Base-by-base conservation (phyloP, 1,140 invertebrate species). In the Psix sp. region DNA sequence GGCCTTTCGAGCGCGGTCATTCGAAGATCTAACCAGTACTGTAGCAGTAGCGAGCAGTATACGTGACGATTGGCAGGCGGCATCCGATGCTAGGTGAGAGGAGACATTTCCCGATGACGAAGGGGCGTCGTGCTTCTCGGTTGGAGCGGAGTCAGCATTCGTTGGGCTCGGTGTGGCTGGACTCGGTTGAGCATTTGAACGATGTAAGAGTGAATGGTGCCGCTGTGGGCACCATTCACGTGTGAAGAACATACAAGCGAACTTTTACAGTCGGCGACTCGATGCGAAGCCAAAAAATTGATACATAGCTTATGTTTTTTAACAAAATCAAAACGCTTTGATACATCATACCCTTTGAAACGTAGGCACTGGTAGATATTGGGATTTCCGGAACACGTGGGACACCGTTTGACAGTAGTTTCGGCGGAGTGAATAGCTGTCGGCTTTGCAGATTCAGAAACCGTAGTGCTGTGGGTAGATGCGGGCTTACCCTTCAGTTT, bases 311-410 rank as follows among this genome's bases (percentile, higher is more conserved):
- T 26, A n/a, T 56, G 26, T 10, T 24, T 43, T 16, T 57, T 45
- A 7, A 57, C 52, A 21, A 43, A 15, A 16, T 45, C 29, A 13
- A 26, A 57, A 3, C 54, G 40, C 26, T 46, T 45, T 14, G 0
- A 0, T 2, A 38, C 2, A 16, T 36, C 29, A 9, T 18, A 11
- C 4, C 15, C 11, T 15, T 45, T 21, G 13, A 57, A 57, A 0
- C 42, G 29, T 11, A 24, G n/a, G 46, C 42, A 57, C 6, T 57
- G 40, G 26, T 4, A 46, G 3, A 45, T 1, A n/a, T 21, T 1
- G 9, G 43, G 52, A 18, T 42, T 15, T 0, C 16, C 29, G 0
- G 29, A 24, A 13, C 54, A 57, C 0, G 20, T 6, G 18, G 31
- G 31, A 38, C 54, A 57, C 20, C 16, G 14, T 5, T 7, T 3